Evolutionary conservation across 2,888 invertebrate genomes (phyloP).

Genomic region (Agonopterix subpropinquella): DNA sequence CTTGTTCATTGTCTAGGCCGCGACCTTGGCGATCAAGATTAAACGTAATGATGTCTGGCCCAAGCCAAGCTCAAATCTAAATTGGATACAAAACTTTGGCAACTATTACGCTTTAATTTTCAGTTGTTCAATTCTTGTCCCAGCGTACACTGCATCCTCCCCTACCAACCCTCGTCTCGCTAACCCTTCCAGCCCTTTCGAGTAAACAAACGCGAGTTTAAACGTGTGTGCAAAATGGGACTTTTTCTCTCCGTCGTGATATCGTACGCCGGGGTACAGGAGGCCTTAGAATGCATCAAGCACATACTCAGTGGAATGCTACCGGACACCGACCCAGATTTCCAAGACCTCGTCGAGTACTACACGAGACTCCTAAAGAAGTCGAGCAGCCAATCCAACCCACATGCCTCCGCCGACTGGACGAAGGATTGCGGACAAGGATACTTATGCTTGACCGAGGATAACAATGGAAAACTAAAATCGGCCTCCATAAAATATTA

Average conservation of each 20-base stretch:
- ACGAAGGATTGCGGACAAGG: constrained; percentile 57
- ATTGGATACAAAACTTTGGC: constrained; percentile 69
- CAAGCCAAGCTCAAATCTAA: constrained; percentile 69
- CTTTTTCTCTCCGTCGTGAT: constrained; percentile 84
- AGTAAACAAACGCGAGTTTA: constrained; percentile 23
- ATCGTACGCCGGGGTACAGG: constrained; percentile 84
- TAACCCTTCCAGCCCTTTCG: constrained; percentile 33
- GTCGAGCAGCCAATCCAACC: constrained; percentile 41
- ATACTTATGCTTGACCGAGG: constrained; percentile 56
- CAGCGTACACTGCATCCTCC: constrained; percentile 61
- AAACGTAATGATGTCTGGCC: constrained; percentile 48
- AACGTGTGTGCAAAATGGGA: constrained; percentile 73
- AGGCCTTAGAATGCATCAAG: constrained; percentile 77
- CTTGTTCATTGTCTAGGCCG: constrained; percentile 23
- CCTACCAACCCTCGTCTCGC: constrained; percentile 34
- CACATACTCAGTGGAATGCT: constrained; percentile 65
- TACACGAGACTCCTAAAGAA: constrained; percentile 53
- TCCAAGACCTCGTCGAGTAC: constrained; percentile 55
- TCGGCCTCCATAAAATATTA: constrained; percentile 63
- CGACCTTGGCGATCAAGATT: constrained; percentile 40
- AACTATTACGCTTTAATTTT: constrained; percentile 69
- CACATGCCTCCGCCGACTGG: constrained; percentile 43
- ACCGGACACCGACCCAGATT: constrained; percentile 54
- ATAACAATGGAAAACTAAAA: constrained; percentile 51
- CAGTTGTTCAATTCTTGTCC: constrained; percentile 73